Percentiles rank a stretch among this genome's conserved stretches.
Conservation (phyloP, 2,888 invertebrate genomes). For the Chromoteleia sp. region DNA sequence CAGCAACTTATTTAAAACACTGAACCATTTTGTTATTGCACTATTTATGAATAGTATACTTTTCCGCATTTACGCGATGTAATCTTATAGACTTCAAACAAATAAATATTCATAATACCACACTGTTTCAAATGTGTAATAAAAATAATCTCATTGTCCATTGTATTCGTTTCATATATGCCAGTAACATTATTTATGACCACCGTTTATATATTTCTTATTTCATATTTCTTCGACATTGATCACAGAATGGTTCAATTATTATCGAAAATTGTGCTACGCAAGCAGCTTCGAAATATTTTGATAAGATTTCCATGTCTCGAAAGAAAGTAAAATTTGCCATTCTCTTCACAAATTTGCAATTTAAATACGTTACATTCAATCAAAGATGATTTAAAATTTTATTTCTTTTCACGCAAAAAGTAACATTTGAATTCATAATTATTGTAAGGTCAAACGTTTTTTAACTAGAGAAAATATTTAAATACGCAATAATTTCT, state of each 20-base stretch:
- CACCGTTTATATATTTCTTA: neutral
- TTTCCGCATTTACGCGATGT: neutral
- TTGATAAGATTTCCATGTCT: neutral
- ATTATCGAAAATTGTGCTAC: neutral
- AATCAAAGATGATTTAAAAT: neutral
- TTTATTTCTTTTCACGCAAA: too few species aligned
- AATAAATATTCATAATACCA: neutral
- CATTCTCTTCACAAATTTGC: neutral
- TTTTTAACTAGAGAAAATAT: neutral
- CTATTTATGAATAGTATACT: neutral
- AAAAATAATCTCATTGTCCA: neutral
- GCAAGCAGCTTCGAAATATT: neutral
- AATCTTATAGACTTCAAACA: neutral
- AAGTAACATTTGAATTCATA: too few species aligned
- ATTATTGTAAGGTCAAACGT: too few species aligned
- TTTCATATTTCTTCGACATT: neutral
- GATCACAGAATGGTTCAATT: neutral
- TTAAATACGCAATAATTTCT: too few species aligned
- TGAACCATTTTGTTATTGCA: too few species aligned
- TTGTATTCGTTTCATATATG: neutral
- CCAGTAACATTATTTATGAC: neutral
- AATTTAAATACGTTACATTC: neutral
- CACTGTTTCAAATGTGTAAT: neutral
- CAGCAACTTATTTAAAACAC: too few species aligned
- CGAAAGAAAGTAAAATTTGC: neutral